Conservation (phyloP, 2,113 vertebrate genomes). For the Acrocephalus kingi region DNA sequence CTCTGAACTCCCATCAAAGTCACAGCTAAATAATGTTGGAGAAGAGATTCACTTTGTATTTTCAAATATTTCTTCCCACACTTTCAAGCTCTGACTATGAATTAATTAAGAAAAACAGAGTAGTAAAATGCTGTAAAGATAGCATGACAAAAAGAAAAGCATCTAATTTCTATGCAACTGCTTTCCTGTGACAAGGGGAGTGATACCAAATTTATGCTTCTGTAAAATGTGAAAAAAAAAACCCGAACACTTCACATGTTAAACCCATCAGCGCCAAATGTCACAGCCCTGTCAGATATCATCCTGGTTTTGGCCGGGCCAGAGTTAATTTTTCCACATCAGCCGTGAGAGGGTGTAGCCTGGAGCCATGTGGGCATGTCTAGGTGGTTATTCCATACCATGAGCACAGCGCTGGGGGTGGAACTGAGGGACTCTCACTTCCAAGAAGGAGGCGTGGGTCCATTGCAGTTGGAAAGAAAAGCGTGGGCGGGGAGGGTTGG, state of each 20-base stretch:
- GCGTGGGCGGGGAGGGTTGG: fast-evolving
- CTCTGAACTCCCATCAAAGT: neutral
- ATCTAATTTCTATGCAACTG: neutral
- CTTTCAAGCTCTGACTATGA: neutral
- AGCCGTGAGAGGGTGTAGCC: neutral
- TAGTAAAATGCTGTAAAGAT: neutral
- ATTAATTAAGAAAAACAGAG: neutral
- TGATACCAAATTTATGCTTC: neutral
- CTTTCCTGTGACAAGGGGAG: neutral
- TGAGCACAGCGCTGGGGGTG: fast-evolving
- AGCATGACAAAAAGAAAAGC: neutral
- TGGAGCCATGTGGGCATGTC: neutral
- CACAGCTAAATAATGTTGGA: neutral
- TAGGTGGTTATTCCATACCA: neutral
- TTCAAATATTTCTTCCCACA: neutral
- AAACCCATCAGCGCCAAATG: neutral
- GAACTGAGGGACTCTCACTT: neutral
- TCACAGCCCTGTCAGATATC: neutral
- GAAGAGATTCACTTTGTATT: neutral
- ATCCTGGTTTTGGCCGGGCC: neutral
- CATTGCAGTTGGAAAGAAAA: neutral
- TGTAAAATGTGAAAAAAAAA: neutral
- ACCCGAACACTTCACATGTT: neutral
- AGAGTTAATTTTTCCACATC: neutral
- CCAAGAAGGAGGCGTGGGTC: neutral